Conservation (phyloP, 1,140 invertebrate genomes). For the Halotydeus destructor region DNA sequence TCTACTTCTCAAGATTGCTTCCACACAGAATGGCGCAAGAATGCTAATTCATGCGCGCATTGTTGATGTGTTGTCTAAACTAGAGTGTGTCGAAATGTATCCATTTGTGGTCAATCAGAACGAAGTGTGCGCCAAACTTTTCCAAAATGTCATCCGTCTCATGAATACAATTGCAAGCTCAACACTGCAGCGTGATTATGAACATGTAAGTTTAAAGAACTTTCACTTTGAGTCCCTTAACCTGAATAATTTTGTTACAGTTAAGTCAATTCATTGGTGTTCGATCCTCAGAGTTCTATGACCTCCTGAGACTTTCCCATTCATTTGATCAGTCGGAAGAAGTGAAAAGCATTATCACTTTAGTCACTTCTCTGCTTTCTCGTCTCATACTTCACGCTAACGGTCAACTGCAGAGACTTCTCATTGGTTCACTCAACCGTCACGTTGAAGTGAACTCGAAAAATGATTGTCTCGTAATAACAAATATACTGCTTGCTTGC, state of each 20-base stretch:
- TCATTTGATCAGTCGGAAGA: constrained; percentile 4
- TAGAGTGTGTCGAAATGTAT: constrained; percentile 13
- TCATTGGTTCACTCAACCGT: constrained; percentile 6
- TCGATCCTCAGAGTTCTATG: constrained; percentile 4
- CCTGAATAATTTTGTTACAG: constrained; percentile 4
- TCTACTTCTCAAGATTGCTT: constrained; percentile 10
- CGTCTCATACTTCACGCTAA: constrained; percentile 4
- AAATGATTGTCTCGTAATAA: constrained; percentile 6
- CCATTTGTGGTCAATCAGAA: constrained; percentile 11
- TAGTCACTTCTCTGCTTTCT: constrained; percentile 6
- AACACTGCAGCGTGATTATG: constrained; percentile 3
- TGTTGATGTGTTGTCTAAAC: constrained; percentile 6
- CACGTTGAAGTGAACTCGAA: constrained; percentile 1
- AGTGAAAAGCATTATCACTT: constrained; percentile 3
- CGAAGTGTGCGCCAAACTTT: constrained; percentile 12
- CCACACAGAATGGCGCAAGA: not conserved
- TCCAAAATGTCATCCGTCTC: constrained; percentile 5
- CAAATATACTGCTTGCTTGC: constrained; percentile 9
- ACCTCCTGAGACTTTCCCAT: constrained; percentile 7
- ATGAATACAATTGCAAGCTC: constrained; percentile 2
- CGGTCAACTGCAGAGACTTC: constrained; percentile 6
- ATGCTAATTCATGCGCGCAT: constrained; percentile 7
- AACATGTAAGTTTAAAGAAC: constrained; percentile 6
- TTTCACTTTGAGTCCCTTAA: constrained; percentile 1
- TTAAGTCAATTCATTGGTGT: constrained; percentile 5